Conservation (phyloP, 1,140 invertebrate genomes). For the Solen grandis region DNA sequence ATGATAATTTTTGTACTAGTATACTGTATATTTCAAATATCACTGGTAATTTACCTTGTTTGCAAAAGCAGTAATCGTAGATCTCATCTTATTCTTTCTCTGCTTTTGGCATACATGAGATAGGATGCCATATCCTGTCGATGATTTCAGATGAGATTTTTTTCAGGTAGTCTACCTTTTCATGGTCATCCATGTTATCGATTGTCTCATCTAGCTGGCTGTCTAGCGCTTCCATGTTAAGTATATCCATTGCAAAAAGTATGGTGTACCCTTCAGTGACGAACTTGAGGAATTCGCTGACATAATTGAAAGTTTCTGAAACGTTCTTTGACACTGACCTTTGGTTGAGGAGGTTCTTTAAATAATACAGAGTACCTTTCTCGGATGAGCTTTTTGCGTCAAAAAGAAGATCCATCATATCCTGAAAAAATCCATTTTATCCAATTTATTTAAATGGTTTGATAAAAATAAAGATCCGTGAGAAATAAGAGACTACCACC, state of each 20-base stretch:
- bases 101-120: background rate
- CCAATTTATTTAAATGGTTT: background rate
- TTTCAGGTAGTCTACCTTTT: too few species aligned
- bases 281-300: conserved; percentile 19
- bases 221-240: background rate
- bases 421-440: too few species aligned
- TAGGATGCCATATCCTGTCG: conserved; percentile 1
- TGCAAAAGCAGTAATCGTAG: background rate
- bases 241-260: conserved; percentile 13
- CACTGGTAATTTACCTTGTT: background rate
- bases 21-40: background rate
- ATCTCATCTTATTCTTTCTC: background rate
- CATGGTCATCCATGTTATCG: too few species aligned
- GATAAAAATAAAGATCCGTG: background rate
- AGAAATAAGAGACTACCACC: background rate
- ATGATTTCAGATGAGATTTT: background rate
- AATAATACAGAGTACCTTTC: conserved; percentile 28
- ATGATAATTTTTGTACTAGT: background rate
- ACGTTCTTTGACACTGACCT: background rate
- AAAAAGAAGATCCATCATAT: conserved; percentile 14
- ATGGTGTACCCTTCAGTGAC: conserved; percentile 22
- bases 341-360: conserved; percentile 23
- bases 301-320: conserved; percentile 23
- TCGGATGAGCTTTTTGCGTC: conserved; percentile 18
- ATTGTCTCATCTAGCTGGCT: background rate